Evolutionary conservation across 2,113 vertebrate species (phyloP), one percentile per base, ranked within the genome.

Genomic region (Rhipidura dahli): DNA sequence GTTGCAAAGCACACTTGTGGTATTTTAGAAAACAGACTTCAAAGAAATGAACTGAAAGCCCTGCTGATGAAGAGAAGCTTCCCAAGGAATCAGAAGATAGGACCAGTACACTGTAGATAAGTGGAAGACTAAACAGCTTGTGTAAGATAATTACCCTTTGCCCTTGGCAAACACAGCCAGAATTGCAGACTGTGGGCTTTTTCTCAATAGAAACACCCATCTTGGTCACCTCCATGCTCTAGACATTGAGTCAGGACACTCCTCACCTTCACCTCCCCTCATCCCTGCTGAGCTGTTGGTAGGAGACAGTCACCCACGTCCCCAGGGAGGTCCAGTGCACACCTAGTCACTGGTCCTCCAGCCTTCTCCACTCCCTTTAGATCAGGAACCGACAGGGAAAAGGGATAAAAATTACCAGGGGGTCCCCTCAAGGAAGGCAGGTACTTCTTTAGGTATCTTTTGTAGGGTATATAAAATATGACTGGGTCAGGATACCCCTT

Each of bases 41-140:
- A 10, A 87, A 91, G 64, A 76, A 89, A 57, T 40, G 28, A 91
- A 11, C 56, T 80, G 60, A 70, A 92, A 89, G 35, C 31, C 69
- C 24, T 91, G 72, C 33, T 93, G 87, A 66, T 89, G 44, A 75
- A 59, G 56, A 77, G 61, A 44, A 96, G 31, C 42, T 33, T 87
- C 51, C 49, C 35, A 81, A 68, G 75, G 82, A 61, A 53, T 64
- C 53, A 83, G 76, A 94, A 95, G 82, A 92, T 64, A 86, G 51
- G 49, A 51, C 40, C 28, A 59, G 26, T 31, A 54, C n/a, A 15
- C 42, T 56, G 2, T 21, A 89, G 89, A 92, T 92, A 92, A 89
- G 80, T 50, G 49, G 69, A 78, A 81, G 91, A 90, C 91, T 83
- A 90, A 96, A 88, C 39, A 93, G 63, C 75, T 88, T 85, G 45